A percentile compares a stretch with the other conserved stretches of the same genome.
phyloP scores from a whole-genome alignment of 1,140 invertebrate genomes.

The Aphelinus certus region DNA sequence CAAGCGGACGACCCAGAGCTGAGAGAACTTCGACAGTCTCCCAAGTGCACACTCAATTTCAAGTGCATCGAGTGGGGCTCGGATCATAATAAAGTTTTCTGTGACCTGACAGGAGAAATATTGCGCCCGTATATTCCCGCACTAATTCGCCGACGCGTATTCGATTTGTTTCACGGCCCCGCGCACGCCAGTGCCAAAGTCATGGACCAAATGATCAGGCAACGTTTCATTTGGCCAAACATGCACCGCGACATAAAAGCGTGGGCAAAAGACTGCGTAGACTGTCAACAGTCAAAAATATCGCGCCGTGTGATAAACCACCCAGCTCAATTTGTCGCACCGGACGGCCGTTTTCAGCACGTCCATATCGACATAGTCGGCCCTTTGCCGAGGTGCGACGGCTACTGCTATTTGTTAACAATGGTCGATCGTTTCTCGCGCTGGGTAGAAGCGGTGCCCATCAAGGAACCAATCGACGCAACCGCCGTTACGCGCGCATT shows the following conservation, averaged over 20 bases:
- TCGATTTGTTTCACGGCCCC: not conserved
- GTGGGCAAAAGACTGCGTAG: not conserved
- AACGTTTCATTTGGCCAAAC: constrained; percentile 1
- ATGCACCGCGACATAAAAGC: not conserved
- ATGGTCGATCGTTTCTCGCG: no score
- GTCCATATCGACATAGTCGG: no score
- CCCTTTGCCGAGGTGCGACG: no score
- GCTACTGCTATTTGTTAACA: no score
- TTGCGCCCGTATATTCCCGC: constrained; percentile 1
- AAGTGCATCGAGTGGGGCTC: not conserved
- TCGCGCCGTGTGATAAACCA: not conserved
- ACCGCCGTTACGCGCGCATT: no score
- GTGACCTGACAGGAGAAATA: not conserved
- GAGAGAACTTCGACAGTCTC: not conserved
- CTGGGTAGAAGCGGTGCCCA: no score
- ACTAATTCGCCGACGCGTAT: not conserved
- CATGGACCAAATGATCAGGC: not conserved
- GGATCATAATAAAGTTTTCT: constrained; percentile 1
- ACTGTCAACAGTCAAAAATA: not conserved
- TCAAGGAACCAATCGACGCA: no score
- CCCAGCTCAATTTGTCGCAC: not conserved
- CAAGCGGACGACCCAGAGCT: not conserved
- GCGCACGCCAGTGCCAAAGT: not conserved
- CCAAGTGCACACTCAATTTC: not conserved
- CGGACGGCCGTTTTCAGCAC: not conserved